A percentile compares a stretch with the other conserved stretches of the same genome.
These are phyloP conservation scores for Stegophylla sp. DNA, from an alignment of 2,888 invertebrate species.

Conservation along the genomic window DNA sequence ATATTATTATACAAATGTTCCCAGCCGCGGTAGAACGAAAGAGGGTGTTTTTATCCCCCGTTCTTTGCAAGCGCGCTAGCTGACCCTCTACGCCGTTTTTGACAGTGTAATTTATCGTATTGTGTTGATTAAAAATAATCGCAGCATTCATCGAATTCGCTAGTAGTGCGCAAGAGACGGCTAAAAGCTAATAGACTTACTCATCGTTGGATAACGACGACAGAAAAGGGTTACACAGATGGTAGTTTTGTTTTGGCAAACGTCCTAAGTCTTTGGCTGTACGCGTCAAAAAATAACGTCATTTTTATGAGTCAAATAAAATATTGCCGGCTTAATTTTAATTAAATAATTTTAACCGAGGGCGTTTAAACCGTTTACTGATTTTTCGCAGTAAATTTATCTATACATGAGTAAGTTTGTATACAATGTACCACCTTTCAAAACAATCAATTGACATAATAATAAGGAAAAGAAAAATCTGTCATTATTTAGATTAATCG, in stretches of 20 bases:
- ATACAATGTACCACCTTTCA: no score
- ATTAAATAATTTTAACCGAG: no score
- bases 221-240: constrained; percentile 13
- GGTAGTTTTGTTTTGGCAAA: constrained; percentile 8
- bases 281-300: no score
- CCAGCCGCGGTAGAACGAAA: constrained; percentile 24
- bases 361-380: no score
- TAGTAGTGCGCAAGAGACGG: no score
- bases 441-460: no score
- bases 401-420: no score
- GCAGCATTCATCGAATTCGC: constrained; percentile 49
- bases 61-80: constrained; percentile 31
- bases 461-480: no score
- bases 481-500: no score
- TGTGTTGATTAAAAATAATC: constrained; percentile 59
- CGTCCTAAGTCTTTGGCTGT: not conserved
- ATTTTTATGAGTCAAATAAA: no score
- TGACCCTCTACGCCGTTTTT: constrained; percentile 56
- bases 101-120: constrained; percentile 57
- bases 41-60: constrained; percentile 53
- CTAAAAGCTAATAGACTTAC: constrained; percentile 55
- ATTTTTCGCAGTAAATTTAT: no score
- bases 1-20: constrained; percentile 26
- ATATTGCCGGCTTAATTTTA: no score
- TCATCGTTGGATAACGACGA: constrained; percentile 23